These are phyloP conservation scores for Lasioglossum leucozonium DNA, from an alignment of 2,888 invertebrate species.

Conservation along the genomic window DNA sequence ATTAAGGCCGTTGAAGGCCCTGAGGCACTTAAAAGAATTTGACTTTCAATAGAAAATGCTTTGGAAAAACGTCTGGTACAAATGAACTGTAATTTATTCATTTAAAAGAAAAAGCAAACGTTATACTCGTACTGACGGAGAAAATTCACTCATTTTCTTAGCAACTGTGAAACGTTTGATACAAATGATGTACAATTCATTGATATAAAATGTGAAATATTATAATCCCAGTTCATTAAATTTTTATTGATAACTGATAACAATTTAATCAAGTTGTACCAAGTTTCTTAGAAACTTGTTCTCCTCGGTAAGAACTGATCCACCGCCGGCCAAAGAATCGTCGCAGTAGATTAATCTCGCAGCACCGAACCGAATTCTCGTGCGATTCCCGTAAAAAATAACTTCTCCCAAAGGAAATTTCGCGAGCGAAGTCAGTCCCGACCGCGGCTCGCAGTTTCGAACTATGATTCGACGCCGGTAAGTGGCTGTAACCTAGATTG, in stretches of 20 bases:
- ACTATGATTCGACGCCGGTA: conserved; percentile 16
- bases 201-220: too few relatives aligned
- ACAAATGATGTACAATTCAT: too few relatives aligned
- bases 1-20: background rate
- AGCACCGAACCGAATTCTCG: background rate
- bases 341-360: background rate
- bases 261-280: background rate
- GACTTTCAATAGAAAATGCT: too few relatives aligned
- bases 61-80: background rate
- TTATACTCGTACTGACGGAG: too few relatives aligned
- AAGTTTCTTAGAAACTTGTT: background rate
- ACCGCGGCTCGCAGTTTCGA: background rate
- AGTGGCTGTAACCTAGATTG: conserved; percentile 35
- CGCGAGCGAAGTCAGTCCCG: background rate
- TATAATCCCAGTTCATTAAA: too few relatives aligned
- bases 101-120: background rate
- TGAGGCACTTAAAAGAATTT: too few relatives aligned
- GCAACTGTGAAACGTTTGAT: too few relatives aligned
- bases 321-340: background rate
- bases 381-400: background rate
- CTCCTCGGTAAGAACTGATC: background rate
- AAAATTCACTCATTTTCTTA: background rate
- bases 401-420: conserved; percentile 7
- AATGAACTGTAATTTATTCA: too few relatives aligned
- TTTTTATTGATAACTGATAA: too few relatives aligned